Percentiles rank a stretch among this genome's conserved stretches.
Conservation (phyloP, 1,140 invertebrate species). For the Musca domestica region DNA sequence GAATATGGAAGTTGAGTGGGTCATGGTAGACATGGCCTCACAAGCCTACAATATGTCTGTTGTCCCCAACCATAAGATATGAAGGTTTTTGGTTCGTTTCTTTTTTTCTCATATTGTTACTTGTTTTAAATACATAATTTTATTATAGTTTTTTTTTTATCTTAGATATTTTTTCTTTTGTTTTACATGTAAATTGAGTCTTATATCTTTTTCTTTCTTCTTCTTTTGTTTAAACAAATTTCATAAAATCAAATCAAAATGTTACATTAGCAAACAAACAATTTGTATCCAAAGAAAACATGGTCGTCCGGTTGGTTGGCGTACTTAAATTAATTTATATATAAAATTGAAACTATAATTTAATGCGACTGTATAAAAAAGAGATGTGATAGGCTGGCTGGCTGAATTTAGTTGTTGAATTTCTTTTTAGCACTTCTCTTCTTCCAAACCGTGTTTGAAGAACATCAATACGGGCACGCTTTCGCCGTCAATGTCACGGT, state of each 20-base stretch:
- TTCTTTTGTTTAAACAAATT: too few species aligned
- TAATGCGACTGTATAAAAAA: slow-evolving; percentile 19
- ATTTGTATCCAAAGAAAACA: slow-evolving; percentile 11
- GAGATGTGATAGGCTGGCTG: background rate
- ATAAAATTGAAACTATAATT: slow-evolving; percentile 25
- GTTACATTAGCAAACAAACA: too few species aligned
- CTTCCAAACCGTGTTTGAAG: slow-evolving; percentile 91
- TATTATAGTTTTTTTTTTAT: slow-evolving; percentile 14
- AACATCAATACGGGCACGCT: slow-evolving; percentile 88
- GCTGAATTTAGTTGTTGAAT: slow-evolving; percentile 11
- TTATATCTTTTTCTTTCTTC: background rate
- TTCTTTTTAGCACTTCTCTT: slow-evolving; percentile 85
- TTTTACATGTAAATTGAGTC: slow-evolving; percentile 17
- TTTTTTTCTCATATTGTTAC: background rate
- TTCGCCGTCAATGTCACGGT: slow-evolving; percentile 81
- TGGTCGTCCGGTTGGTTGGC: slow-evolving; percentile 2
- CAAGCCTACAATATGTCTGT: too few species aligned
- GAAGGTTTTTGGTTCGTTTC: too few species aligned
- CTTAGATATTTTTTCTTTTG: background rate
- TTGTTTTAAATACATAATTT: slow-evolving; percentile 16
- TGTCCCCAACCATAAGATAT: too few species aligned
- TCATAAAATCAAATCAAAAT: too few species aligned
- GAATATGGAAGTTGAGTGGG: too few species aligned
- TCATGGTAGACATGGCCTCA: too few species aligned
- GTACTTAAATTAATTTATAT: slow-evolving; percentile 5